Percentiles rank a stretch among this genome's conserved stretches.
These are phyloP conservation scores for Procambarus clarkii DNA, from an alignment of 1,140 invertebrate species.

Conservation along the genomic window DNA sequence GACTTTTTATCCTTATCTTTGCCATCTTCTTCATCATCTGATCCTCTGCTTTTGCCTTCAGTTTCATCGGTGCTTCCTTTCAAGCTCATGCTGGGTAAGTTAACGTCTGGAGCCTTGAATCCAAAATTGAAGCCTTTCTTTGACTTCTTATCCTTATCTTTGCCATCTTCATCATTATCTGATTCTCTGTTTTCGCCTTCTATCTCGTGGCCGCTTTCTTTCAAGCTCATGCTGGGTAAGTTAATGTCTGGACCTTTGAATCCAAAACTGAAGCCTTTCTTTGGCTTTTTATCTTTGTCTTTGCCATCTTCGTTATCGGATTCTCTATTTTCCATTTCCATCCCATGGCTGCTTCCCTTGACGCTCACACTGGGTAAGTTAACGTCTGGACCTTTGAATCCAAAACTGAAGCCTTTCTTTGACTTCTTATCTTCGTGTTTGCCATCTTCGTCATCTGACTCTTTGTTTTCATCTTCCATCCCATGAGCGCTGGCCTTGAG, in stretches of 20 bases:
- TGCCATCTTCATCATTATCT: slow-evolving; percentile 13
- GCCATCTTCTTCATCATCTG: background rate
- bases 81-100: slow-evolving; percentile 16
- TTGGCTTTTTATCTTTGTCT: slow-evolving; percentile 28
- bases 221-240: slow-evolving; percentile 15
- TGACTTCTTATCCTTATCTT: slow-evolving; percentile 14
- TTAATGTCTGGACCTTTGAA: slow-evolving; percentile 32
- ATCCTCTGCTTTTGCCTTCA: background rate
- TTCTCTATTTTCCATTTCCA: background rate
- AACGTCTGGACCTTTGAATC: slow-evolving; percentile 39
- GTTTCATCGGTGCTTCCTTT: background rate
- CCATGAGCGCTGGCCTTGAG: background rate
- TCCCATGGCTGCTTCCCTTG: background rate
- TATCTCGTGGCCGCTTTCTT: background rate
- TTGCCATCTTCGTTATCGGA: slow-evolving; percentile 13
- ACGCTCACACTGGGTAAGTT: slow-evolving; percentile 25
- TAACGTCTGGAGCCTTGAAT: slow-evolving; percentile 43
- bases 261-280: slow-evolving; percentile 40
- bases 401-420: slow-evolving; percentile 48
- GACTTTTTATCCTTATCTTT: slow-evolving; percentile 13
- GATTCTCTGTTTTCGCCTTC: slow-evolving; percentile 1
- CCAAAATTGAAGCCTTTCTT: slow-evolving; percentile 32
- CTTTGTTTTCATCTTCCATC: background rate
- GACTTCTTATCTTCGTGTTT: background rate
- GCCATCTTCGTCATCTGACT: background rate